Conservation (phyloP, 2,113 vertebrate genomes). For the Stegostoma tigrinum region DNA sequence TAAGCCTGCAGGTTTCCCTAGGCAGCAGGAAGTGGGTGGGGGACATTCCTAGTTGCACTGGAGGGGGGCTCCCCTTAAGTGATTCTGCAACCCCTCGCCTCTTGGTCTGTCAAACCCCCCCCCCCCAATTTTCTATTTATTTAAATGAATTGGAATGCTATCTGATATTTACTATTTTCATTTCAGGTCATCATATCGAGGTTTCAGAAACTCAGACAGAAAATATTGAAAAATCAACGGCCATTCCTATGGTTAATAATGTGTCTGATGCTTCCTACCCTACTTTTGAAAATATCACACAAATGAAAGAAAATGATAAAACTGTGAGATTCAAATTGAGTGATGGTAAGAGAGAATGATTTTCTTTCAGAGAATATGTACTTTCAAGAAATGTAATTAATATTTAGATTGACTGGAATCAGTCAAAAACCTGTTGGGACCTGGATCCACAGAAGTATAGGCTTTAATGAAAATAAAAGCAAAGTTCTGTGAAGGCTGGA, state of each 20-base stretch:
- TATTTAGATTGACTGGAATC: background rate
- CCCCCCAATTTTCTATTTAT: background rate
- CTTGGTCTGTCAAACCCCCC: too few species aligned
- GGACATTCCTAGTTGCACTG: too few species aligned
- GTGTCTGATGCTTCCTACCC: background rate
- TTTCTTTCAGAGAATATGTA: background rate
- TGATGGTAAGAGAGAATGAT: background rate
- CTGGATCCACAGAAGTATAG: too few species aligned
- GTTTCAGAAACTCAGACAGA: slow-evolving; percentile 2
- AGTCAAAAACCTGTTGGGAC: background rate
- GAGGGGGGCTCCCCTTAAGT: too few species aligned
- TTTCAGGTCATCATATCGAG: background rate
- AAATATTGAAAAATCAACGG: background rate
- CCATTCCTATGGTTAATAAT: background rate
- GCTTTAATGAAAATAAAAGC: too few species aligned
- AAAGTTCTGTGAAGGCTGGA: too few species aligned
- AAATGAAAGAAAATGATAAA: background rate
- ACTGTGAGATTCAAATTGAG: background rate
- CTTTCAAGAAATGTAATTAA: background rate
- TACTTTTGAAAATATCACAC: slow-evolving; percentile 12
- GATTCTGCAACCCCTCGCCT: too few species aligned
- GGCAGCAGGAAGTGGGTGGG: too few species aligned
- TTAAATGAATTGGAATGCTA: background rate
- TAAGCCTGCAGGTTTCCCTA: too few species aligned
- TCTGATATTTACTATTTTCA: background rate